These are phyloP conservation scores for Piezodorus guildinii DNA, from an alignment of 1,140 invertebrate species.

Conservation along the genomic window DNA sequence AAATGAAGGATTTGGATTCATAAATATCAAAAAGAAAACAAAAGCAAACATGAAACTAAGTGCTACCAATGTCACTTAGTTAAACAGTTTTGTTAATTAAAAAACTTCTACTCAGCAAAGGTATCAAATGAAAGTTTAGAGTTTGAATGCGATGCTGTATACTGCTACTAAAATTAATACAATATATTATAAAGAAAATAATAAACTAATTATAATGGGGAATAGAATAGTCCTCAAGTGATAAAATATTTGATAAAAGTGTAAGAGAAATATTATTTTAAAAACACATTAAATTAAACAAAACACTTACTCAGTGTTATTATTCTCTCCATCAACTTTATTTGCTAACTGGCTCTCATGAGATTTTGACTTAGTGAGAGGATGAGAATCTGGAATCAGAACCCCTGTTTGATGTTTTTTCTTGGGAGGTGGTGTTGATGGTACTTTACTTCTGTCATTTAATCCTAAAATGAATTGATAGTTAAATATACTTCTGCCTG, in stretches of 20 bases:
- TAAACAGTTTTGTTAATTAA: no score
- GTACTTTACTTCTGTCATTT: slow-evolving; percentile 40
- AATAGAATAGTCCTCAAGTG: neutral
- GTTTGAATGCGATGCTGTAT: no score
- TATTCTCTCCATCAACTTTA: slow-evolving; percentile 28
- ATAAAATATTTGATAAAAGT: neutral
- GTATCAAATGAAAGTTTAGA: no score
- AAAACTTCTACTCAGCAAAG: no score
- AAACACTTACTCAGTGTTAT: slow-evolving; percentile 19
- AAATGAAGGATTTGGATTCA: no score
- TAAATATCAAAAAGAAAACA: no score
- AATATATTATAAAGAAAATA: neutral
- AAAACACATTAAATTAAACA: neutral
- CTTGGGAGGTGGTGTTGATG: slow-evolving; percentile 64
- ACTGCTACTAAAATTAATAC: neutral
- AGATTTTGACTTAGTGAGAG: slow-evolving; percentile 79
- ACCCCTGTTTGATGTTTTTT: slow-evolving; percentile 53
- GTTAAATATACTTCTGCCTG: no score
- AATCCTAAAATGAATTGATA: neutral
- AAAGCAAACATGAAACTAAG: no score
- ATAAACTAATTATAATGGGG: neutral
- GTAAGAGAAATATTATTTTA: neutral
- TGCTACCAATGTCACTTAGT: no score
- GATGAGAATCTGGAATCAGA: slow-evolving; percentile 43
- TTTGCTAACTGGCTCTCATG: slow-evolving; percentile 74